Base-by-base conservation (phyloP, 2,888 invertebrate species). In the Eumerus sabulonum region DNA sequence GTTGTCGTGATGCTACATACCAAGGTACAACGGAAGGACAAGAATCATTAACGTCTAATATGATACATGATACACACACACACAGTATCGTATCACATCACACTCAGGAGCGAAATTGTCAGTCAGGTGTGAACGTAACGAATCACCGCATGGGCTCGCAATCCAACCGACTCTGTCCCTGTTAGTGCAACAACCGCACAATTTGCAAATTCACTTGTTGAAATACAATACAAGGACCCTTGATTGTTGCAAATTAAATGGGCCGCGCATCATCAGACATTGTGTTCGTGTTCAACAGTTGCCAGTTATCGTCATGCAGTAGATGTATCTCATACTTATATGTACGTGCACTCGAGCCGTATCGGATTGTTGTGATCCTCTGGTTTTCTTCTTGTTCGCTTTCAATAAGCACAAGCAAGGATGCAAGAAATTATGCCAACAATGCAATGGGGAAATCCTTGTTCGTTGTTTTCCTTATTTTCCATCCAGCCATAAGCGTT, bases 221-320 rank as follows among this genome's bases (percentile, higher is more conserved):
- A 27, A 45, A 74, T 57, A 51, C 57, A 68, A 59, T 51, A 59
- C 63, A 77, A 77, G 77, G 72, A 77, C 59, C 53, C 63, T 68
- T 68, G 62, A 77, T 77, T 77, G 77, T 72, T 72, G 59, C 67
- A 59, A 63, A 72, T 68, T 72, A 72, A 77, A 77, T 77, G 67
- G 67, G 76, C 59, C 72, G 53, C 67, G 59, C 67, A 67, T 72
- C 67, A 72, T 73, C 77, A 59, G 72, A 72, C 47, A 53, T 48
- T 51, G 50, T 40, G 47, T 53, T 62, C 56, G 16, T 63, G 57
- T 73, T 73, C 38, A 67, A 74, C 67, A 51, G 67, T 74, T 68
- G 67, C 73, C 45, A 62, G 35, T 19, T 35, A n/a, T 18, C 27
- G 56, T 27, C 38, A 44, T 57, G 44, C 38, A 17, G 44, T 42